A percentile compares a stretch with the other conserved stretches of the same genome.
These are phyloP conservation scores for Xiphophorus maculatus DNA, from an alignment of 2,113 vertebrate genomes.

Conservation along the genomic window DNA sequence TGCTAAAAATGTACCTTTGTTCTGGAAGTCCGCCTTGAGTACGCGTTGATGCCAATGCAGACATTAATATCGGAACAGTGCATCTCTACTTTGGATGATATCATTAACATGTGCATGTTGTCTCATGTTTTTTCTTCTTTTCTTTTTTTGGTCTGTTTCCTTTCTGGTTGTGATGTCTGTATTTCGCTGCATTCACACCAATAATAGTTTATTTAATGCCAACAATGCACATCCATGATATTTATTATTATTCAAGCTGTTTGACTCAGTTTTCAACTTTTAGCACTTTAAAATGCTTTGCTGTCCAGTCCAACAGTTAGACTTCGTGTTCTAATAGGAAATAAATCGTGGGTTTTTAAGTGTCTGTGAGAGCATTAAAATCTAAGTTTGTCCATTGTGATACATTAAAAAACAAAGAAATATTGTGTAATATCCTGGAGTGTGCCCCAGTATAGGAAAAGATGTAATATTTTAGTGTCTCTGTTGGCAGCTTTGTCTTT, in stretches of 20 bases:
- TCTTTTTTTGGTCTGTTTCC: too few species aligned
- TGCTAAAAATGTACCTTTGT: too few species aligned
- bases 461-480: constrained; percentile 2
- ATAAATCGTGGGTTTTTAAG: not conserved
- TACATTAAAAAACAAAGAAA: not conserved
- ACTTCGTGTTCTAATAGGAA: not conserved
- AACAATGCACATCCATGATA: too few species aligned
- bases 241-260: too few species aligned
- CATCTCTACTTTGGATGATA: not conserved
- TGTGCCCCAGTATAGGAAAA: not conserved
- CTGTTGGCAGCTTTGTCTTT: not conserved
- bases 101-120: not conserved
- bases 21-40: too few species aligned
- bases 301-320: not conserved
- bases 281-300: not conserved
- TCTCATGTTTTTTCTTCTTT: not conserved
- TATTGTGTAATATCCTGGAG: not conserved
- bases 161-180: not conserved
- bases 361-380: not conserved
- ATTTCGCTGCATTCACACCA: not conserved
- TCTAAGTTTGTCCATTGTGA: not conserved
- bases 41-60: too few species aligned
- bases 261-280: not conserved
- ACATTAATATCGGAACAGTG: too few species aligned
- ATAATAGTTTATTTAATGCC: not conserved